These are phyloP conservation scores for Zaprionus davidi DNA, from an alignment of 1,140 invertebrate species.

Conservation along the genomic window DNA sequence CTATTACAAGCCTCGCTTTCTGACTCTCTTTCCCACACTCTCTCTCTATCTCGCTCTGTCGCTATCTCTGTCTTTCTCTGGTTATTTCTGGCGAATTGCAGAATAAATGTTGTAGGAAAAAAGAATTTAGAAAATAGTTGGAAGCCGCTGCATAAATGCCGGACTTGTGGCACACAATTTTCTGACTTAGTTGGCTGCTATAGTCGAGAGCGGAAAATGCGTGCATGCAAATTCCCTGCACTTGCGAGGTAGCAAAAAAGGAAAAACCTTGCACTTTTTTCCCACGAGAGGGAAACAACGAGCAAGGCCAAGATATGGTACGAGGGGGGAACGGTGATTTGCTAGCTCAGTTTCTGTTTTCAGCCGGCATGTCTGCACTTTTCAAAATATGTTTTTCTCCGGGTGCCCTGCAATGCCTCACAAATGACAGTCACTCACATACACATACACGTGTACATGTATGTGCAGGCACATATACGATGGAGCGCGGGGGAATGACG, in stretches of 20 bases:
- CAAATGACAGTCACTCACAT: constrained; percentile 28
- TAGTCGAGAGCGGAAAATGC: constrained; percentile 60
- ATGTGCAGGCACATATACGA: neutral
- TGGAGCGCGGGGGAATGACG: neutral
- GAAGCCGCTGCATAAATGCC: constrained; percentile 48
- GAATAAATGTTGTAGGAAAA: constrained; percentile 65
- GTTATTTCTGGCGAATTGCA: constrained; percentile 32
- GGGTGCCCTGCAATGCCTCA: constrained; percentile 16
- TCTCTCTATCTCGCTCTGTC: neutral
- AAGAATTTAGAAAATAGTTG: constrained; percentile 45
- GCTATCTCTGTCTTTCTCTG: neutral
- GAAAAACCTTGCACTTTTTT: constrained; percentile 43
- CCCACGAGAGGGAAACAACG: constrained; percentile 7
- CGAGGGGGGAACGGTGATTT: constrained; percentile 1
- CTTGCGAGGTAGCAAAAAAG: constrained; percentile 33
- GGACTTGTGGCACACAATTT: constrained; percentile 68
- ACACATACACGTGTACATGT: neutral
- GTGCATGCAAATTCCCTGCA: constrained; percentile 69
- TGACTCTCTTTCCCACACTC: neutral
- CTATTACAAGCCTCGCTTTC: constrained; percentile 8
- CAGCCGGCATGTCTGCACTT: constrained; percentile 33
- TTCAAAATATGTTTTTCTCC: constrained; percentile 39
- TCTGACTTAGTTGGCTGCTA: constrained; percentile 23
- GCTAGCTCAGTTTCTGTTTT: constrained; percentile 33
- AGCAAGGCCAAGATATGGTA: neutral